phyloP scores from a whole-genome alignment of 2,888 invertebrate genomes.

The Leptura quadrifasciata region DNA sequence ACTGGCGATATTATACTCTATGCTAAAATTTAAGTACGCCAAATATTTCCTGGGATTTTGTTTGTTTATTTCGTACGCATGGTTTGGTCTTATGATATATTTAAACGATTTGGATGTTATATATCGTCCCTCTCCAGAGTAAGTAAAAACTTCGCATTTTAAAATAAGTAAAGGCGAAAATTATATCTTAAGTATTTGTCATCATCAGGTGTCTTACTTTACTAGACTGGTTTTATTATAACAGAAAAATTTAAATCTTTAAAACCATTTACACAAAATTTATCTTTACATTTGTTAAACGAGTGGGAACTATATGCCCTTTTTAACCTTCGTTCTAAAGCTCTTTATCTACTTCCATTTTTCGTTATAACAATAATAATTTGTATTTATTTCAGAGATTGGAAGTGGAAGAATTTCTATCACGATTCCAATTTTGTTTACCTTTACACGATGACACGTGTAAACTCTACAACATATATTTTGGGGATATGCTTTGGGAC shows the following conservation, averaged over 20 bases:
- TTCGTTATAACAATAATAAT: too few species aligned
- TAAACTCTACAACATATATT: not conserved
- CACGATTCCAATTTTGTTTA: not conserved
- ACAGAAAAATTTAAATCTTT: too few species aligned
- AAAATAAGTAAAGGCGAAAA: too few species aligned
- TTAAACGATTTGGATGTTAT: constrained; percentile 24
- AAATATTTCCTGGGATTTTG: constrained; percentile 1
- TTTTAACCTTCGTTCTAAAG: too few species aligned
- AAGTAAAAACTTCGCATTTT: constrained; percentile 3
- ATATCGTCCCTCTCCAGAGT: constrained; percentile 26
- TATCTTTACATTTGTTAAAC: too few species aligned
- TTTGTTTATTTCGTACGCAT: constrained; percentile 15
- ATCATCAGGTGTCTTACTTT: too few species aligned
- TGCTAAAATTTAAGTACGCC: constrained; percentile 16
- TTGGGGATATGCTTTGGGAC: constrained; percentile 27
- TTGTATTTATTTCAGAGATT: not conserved
- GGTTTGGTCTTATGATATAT: constrained; percentile 11
- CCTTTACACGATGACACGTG: constrained; percentile 15
- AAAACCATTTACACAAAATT: too few species aligned
- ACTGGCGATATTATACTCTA: constrained; percentile 29
- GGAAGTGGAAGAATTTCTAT: not conserved
- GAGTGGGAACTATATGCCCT: too few species aligned
- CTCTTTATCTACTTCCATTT: too few species aligned
- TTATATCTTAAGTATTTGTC: too few species aligned
- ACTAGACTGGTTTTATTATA: too few species aligned